Percentiles rank a stretch among this genome's conserved stretches.
Evolutionary conservation across 2,113 vertebrate species (phyloP).

Genomic region (Polypterus bichir): DNA sequence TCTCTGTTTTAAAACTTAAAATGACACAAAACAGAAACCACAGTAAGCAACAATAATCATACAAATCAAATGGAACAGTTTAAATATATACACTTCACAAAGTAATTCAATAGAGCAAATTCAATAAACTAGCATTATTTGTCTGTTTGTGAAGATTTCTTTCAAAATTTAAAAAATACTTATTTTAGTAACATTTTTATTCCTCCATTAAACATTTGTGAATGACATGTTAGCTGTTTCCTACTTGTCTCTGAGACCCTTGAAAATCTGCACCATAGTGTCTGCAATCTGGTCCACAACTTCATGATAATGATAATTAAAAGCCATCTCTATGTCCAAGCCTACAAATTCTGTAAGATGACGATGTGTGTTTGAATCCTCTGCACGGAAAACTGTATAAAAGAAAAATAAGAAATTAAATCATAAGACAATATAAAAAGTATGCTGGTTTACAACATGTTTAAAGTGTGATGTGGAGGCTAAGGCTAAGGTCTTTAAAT

Average conservation of each 20-base stretch:
- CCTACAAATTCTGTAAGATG: conserved; percentile 96
- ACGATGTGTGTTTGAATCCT: conserved; percentile 95
- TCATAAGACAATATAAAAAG: not conserved
- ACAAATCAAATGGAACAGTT: too few species aligned
- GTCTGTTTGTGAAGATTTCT: too few species aligned
- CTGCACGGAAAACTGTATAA: conserved; percentile 84
- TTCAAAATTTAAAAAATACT: too few species aligned
- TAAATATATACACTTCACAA: too few species aligned
- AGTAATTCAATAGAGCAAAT: too few species aligned
- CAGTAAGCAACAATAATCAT: not conserved
- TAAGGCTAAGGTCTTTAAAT: not conserved
- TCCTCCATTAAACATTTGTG: too few species aligned
- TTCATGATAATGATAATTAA: conserved; percentile 96
- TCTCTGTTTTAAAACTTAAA: conserved; percentile 85
- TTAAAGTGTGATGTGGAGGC: too few species aligned
- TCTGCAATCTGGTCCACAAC: conserved; percentile 91
- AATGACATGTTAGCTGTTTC: too few species aligned
- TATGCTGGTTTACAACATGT: too few species aligned
- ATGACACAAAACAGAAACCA: not conserved
- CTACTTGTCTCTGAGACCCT: conserved; percentile 88
- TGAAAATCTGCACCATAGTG: conserved; percentile 96
- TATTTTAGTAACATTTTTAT: too few species aligned
- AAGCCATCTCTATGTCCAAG: conserved; percentile 97
- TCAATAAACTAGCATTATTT: too few species aligned
- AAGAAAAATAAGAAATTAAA: not conserved